A percentile compares a stretch with the other conserved stretches of the same genome.
Conservation (phyloP, 2,797 vertebrate species). For the Cyclopterus lumpus region DNA sequence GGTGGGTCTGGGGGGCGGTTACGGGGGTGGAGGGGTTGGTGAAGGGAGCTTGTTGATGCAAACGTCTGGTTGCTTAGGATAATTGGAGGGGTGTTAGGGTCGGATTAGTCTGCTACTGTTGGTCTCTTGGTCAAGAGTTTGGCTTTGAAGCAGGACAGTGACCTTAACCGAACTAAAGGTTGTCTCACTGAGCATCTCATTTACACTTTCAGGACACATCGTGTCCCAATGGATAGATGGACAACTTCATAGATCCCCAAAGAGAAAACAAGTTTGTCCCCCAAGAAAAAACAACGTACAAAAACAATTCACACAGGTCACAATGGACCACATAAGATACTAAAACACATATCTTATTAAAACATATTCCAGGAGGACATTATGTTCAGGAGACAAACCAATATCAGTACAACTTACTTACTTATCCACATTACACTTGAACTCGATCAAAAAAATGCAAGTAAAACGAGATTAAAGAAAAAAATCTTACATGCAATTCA, state of each 20-base stretch:
- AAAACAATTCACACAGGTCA: neutral
- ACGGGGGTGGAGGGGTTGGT: neutral
- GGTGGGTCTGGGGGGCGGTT: constrained; percentile 34
- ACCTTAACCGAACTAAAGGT: neutral
- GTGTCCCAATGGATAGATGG: neutral
- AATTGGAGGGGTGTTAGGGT: neutral
- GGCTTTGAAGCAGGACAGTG: constrained; percentile 6
- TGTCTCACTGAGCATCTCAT: neutral
- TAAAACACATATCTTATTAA: neutral
- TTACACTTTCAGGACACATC: neutral
- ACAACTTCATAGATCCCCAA: neutral
- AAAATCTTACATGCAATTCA: neutral
- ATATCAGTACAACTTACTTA: neutral
- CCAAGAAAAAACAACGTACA: neutral
- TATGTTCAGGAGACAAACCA: neutral
- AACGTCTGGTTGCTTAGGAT: constrained; percentile 39
- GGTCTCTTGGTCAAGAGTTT: neutral
- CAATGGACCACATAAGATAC: neutral
- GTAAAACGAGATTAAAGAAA: neutral
- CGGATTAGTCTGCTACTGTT: neutral
- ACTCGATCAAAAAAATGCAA: neutral
- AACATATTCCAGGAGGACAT: neutral
- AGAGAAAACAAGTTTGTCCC: neutral
- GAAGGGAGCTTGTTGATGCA: constrained; percentile 57
- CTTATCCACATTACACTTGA: neutral